These are phyloP conservation scores for Amia ocellicauda DNA, from an alignment of 2,113 vertebrate genomes.

Conservation along the genomic window DNA sequence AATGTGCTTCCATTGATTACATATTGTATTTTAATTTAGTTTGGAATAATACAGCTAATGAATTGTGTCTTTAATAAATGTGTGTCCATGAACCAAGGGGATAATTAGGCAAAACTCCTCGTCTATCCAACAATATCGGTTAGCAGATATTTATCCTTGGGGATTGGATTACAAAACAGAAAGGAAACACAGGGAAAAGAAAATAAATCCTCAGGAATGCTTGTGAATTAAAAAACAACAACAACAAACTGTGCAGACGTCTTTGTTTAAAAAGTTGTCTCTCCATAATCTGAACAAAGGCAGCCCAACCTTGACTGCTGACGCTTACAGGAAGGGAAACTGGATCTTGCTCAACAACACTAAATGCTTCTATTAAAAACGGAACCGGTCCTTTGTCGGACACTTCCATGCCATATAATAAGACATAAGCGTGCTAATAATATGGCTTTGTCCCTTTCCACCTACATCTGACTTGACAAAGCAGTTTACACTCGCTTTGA, in stretches of 20 bases:
- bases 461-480: neutral
- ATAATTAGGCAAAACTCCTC: no score
- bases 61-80: no score
- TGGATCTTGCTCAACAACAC: neutral
- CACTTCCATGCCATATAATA: neutral
- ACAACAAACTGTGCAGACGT: no score
- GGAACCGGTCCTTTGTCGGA: conserved; percentile 4
- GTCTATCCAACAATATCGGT: no score
- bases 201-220: neutral
- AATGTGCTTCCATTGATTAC: no score
- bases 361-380: neutral
- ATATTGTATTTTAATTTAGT: no score
- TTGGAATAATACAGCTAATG: no score
- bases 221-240: neutral
- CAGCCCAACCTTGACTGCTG: neutral
- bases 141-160: neutral
- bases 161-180: neutral
- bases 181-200: no score
- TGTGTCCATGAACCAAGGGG: no score
- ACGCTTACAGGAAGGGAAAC: neutral
- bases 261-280: neutral
- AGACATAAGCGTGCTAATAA: neutral
- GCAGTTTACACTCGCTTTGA: conserved; percentile 37
- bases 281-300: neutral
- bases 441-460: neutral